These are phyloP conservation scores for Gymnodraco acuticeps DNA, from an alignment of 2,797 vertebrate species.

Conservation along the genomic window DNA sequence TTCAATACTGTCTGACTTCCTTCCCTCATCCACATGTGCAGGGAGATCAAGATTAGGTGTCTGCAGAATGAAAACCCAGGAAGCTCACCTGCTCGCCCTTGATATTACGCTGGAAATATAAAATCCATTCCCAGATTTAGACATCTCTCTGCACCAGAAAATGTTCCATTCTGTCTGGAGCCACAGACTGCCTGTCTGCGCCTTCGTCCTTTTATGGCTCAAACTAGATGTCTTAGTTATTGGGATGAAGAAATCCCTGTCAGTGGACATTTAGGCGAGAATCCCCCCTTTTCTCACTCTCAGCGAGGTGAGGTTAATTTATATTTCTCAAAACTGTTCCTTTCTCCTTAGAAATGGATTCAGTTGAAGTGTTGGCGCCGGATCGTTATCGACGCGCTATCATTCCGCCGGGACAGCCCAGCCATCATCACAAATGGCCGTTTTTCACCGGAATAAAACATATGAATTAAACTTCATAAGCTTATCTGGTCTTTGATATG, in stretches of 20 bases:
- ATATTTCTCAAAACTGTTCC: conserved; percentile 83
- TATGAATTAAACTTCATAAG: conserved; percentile 90
- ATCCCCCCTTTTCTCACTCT: conserved; percentile 72
- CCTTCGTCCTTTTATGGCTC: conserved; percentile 77
- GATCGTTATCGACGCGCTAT: conserved; percentile 82
- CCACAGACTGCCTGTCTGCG: conserved; percentile 74
- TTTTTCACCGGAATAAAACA: conserved; percentile 87
- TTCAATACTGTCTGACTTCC: conserved; percentile 70
- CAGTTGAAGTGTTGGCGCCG: conserved; percentile 81
- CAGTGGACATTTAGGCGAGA: conserved; percentile 79
- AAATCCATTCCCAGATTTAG: conserved; percentile 84
- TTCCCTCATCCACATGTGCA: conserved; percentile 74
- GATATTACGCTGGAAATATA: conserved; percentile 83
- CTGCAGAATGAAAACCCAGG: conserved; percentile 81
- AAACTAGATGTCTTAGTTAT: conserved; percentile 85
- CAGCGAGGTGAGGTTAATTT: conserved; percentile 82
- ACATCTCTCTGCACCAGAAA: conserved; percentile 78
- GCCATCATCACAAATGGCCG: conserved; percentile 85
- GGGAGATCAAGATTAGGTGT: conserved; percentile 81
- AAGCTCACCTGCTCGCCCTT: conserved; percentile 84
- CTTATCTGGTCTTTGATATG: conserved; percentile 89
- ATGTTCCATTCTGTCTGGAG: conserved; percentile 77
- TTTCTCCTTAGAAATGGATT: conserved; percentile 85
- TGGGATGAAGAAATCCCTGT: conserved; percentile 83
- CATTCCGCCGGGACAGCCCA: conserved; percentile 81